Percentiles rank a stretch among this genome's conserved stretches.
phyloP scores from a whole-genome alignment of 2,888 invertebrate species.

The Antheraea assamensis region DNA sequence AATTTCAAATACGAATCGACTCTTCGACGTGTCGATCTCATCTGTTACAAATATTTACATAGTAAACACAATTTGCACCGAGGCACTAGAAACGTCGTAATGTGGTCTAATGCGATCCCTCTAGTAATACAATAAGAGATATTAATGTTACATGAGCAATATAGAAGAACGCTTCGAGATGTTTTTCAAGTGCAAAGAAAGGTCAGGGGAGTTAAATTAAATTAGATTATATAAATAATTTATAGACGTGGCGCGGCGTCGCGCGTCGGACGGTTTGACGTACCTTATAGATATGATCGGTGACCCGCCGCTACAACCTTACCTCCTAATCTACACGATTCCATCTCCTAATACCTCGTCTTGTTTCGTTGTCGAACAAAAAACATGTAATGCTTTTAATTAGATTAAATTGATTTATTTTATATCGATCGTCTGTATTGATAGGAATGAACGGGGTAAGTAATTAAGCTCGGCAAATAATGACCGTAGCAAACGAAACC shows the following conservation, averaged over 20 bases:
- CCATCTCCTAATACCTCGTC: conserved; percentile 77
- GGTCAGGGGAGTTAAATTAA: conserved; percentile 79
- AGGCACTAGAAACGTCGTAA: conserved; percentile 31
- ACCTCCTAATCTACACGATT: conserved; percentile 73
- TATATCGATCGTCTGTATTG: conserved; percentile 65
- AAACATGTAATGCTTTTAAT: conserved; percentile 82
- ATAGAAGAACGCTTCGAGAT: conserved; percentile 44
- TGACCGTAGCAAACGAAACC: conserved; percentile 53
- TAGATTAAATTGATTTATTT: conserved; percentile 82
- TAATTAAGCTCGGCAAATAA: conserved; percentile 78
- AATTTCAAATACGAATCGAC: conserved; percentile 49
- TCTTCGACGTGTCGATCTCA: conserved; percentile 56
- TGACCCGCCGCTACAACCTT: conserved; percentile 73
- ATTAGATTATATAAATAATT: conserved; percentile 80
- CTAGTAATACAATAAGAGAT: conserved; percentile 57
- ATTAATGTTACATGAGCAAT: conserved; percentile 65
- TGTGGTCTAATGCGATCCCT: conserved; percentile 52
- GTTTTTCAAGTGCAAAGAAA: conserved; percentile 68
- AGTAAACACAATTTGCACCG: conserved; percentile 33
- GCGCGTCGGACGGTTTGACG: conserved; percentile 77
- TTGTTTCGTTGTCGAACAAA: conserved; percentile 77
- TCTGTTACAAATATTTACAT: conserved; percentile 22
- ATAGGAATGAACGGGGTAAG: conserved; percentile 64
- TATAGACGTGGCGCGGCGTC: conserved; percentile 62
- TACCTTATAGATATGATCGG: conserved; percentile 72